Percentiles rank a stretch among this genome's conserved stretches.
phyloP scores from a whole-genome alignment of 2,113 vertebrate species.

The Phocoena phocoena region DNA sequence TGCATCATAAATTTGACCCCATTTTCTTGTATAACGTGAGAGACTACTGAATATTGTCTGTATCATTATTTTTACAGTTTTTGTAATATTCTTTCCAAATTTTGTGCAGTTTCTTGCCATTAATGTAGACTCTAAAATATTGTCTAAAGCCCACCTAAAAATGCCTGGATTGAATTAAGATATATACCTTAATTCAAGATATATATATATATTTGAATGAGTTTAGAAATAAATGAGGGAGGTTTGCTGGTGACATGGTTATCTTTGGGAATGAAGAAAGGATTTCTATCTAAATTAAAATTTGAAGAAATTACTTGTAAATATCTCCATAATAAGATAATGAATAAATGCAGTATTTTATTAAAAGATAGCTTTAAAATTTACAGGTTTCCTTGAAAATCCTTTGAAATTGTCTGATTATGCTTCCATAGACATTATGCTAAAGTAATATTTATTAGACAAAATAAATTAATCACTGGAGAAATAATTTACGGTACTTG shows the following conservation, averaged over 20 bases:
- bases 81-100: neutral
- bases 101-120: neutral
- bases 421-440: slow-evolving; percentile 35
- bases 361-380: neutral
- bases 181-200: too few relatives aligned
- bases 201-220: neutral
- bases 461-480: slow-evolving; percentile 59
- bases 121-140: neutral
- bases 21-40: neutral
- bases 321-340: neutral
- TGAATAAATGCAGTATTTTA: slow-evolving; percentile 5
- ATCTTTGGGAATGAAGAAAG: neutral
- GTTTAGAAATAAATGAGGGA: neutral
- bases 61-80: neutral
- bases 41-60: neutral
- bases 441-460: slow-evolving; percentile 51
- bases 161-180: neutral
- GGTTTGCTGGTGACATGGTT: neutral
- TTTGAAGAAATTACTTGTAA: neutral
- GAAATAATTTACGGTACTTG: slow-evolving; percentile 58
- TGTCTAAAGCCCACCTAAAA: neutral
- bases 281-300: neutral
- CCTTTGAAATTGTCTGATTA: slow-evolving; percentile 45
- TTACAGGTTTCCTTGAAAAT: neutral
- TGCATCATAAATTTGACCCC: neutral